phyloP scores from a whole-genome alignment of 2,797 vertebrate species.

The Loris lydekkerianus region DNA sequence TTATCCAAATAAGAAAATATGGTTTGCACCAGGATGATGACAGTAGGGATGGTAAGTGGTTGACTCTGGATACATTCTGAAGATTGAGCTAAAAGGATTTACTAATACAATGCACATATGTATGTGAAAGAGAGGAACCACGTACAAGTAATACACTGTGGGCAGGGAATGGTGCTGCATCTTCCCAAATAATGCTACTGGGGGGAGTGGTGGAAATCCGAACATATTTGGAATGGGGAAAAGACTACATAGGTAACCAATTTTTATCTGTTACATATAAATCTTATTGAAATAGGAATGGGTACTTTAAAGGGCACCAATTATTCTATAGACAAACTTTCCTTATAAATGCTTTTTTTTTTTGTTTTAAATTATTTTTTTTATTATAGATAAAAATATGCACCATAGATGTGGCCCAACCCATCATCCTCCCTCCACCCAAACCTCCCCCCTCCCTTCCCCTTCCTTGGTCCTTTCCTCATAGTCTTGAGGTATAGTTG shows the following conservation, averaged over 20 bases:
- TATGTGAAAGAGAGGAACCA: not conserved
- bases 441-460: too few relatives aligned
- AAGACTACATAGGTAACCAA: not conserved
- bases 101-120: not conserved
- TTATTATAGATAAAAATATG: too few relatives aligned
- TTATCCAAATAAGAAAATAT: not conserved
- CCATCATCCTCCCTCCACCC: too few relatives aligned
- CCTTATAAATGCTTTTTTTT: slow-evolving; percentile 13
- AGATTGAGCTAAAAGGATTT: not conserved
- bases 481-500: too few relatives aligned
- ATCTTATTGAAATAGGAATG: slow-evolving; percentile 34
- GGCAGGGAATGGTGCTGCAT: not conserved
- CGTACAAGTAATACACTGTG: not conserved
- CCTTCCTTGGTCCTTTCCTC: too few relatives aligned
- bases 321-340: not conserved
- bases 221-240: not conserved
- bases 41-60: not conserved
- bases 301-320: not conserved
- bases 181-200: slow-evolving; percentile 1
- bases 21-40: not conserved
- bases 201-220: not conserved
- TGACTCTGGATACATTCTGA: not conserved
- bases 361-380: too few relatives aligned
- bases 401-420: too few relatives aligned
- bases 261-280: not conserved